phyloP scores from a whole-genome alignment of 2,888 invertebrate genomes.

The Stenodema calcarata region DNA sequence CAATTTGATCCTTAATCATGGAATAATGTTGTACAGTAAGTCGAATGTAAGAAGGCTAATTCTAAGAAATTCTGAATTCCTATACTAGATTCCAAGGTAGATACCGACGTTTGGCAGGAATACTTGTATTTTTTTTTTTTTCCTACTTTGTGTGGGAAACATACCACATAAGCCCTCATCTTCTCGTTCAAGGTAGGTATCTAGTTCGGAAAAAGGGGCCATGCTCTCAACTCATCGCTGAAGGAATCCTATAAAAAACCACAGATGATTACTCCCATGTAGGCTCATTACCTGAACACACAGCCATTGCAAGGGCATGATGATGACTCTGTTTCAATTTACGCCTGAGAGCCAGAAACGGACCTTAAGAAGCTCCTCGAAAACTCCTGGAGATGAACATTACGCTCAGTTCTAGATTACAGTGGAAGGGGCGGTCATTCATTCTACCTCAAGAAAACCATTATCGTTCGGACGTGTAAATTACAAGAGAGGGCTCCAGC shows the following conservation, averaged over 20 bases:
- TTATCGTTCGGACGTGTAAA: conserved; percentile 51
- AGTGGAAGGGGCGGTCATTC: conserved; percentile 44
- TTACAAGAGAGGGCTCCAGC: conserved; percentile 37
- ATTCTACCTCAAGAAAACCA: conserved; percentile 40
- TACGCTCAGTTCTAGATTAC: conserved; percentile 48
- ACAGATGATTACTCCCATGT: conserved; percentile 34
- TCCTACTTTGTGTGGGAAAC: not conserved
- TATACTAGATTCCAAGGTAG: not conserved
- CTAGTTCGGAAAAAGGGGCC: not conserved
- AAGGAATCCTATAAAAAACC: conserved; percentile 1
- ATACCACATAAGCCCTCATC: not conserved
- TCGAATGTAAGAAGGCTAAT: not conserved
- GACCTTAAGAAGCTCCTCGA: not conserved
- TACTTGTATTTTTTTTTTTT: not conserved
- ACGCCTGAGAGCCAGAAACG: conserved; percentile 5
- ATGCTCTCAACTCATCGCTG: not conserved
- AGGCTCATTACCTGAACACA: conserved; percentile 41
- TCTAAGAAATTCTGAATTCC: not conserved
- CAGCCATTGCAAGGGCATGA: conserved; percentile 14
- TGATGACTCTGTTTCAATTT: conserved; percentile 48
- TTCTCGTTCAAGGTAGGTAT: not conserved
- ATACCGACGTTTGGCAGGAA: not conserved
- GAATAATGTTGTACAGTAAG: too few species aligned
- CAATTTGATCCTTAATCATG: too few species aligned
- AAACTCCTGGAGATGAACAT: conserved; percentile 22